Evolutionary conservation across 2,113 vertebrate species (phyloP).

Genomic region (Anhinga anhinga): DNA sequence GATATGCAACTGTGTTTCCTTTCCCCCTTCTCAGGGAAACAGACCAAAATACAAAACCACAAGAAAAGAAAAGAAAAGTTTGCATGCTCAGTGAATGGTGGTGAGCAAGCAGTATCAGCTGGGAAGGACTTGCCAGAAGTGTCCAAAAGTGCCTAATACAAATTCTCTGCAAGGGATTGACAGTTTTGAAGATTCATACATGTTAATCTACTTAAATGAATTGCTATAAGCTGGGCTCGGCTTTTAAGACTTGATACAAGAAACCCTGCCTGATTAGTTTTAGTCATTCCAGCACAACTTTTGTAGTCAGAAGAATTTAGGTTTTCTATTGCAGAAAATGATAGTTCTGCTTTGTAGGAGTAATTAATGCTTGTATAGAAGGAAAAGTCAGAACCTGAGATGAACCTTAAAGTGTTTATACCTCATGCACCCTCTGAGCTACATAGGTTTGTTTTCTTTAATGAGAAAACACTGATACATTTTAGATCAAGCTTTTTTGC

Average conservation of each 20-base stretch:
- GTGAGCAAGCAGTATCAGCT: neutral
- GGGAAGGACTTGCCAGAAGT: accelerated
- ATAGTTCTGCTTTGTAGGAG: neutral
- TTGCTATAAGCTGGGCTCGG: neutral
- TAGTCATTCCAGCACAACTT: neutral
- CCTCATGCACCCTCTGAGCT: neutral
- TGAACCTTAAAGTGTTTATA: neutral
- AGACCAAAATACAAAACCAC: neutral
- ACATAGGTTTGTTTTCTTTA: neutral
- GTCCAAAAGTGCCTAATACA: neutral
- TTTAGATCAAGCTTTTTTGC: neutral
- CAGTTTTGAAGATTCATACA: neutral
- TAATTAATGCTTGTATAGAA: neutral
- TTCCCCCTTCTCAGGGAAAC: neutral
- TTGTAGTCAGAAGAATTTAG: neutral
- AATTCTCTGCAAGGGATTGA: neutral
- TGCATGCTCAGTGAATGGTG: neutral
- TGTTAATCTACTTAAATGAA: neutral
- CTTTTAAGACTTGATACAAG: neutral
- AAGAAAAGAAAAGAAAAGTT: neutral
- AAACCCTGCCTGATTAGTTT: neutral
- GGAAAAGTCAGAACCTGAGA: neutral
- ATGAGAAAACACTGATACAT: neutral
- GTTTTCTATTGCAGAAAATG: neutral
- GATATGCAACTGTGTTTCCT: neutral